Evolutionary conservation across 2,113 vertebrate genomes (phyloP), one percentile per base, ranked within the genome.

Genomic region (Apodemus speciosus): DNA sequence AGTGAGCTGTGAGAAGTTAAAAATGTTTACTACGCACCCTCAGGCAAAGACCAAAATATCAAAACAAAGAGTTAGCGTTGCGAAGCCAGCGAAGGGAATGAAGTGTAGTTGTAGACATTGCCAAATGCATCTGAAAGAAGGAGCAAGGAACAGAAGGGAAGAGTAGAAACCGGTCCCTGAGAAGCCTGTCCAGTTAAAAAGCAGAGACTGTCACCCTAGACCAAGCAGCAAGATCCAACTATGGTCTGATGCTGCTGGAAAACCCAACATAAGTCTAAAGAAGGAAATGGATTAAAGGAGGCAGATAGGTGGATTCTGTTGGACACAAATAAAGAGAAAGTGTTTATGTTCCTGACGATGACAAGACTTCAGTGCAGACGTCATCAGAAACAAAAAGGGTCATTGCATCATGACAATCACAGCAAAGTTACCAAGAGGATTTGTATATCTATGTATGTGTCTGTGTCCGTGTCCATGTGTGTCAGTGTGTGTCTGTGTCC

Each of bases 31-130:
- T 25, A 86, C 64, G 38, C 66, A 71, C 32, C 84, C 46, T 53
- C 84, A 86, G 84, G 84, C 66, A 86, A 69, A 86, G 64, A 86
- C 84, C 46, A 51, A 53, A 85, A 86, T 86, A 86, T 71, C 66
- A 71, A 86, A 86, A 69, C 64, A 68, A 86, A 66, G 60, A 86
- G 64, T 38, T 69, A 53, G 64, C 38, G 7, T 7, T n/a, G 32
- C 8, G 49, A 46, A 86, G 64, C 35, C 84, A 66, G n/a, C 77
- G 15, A 7, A n/a, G 21, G 46, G 66, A 35, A 38, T 51, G 27
- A 40, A 25, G 27, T n/a, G 13, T 32, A 38, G 35, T 71, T 35
- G n/a, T 27, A 38, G 66, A 53, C 51, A n/a, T 27, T 71, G 66
- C 23, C 84, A 86, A 69, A 71, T 13, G 18, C 46, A 38, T 86